Evolutionary conservation across 2,888 invertebrate species (phyloP), one percentile per base, ranked within the genome.

Genomic region (Heliconius ethilla): DNA sequence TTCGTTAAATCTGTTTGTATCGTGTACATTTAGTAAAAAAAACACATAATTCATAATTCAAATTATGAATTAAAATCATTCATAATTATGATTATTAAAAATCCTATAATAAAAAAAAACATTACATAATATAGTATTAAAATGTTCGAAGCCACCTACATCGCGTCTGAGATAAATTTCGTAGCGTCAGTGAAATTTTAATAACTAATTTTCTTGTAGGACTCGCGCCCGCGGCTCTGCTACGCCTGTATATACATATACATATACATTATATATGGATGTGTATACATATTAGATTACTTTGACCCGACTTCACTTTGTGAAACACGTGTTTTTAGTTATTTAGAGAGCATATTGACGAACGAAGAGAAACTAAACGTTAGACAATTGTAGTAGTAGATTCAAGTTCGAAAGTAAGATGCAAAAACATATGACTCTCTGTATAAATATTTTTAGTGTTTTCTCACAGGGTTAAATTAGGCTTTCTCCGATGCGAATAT

Each of bases 131-230:
- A 76, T 84, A 89, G 84, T 86, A 89, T 83, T 89, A 91, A 91
- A 78, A 81, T 45, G 0, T 1, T 0, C 62, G 55, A n/a, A 4
- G 78, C 87, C 81, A n/a, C 51, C 76, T 87, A 85, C 79, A 86
- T 80, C 86, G 85, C 89, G 89, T 87, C 84, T 85, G 90, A 94
- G 93, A 94, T 94, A 94, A 94, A 94, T 94, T 94, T 94, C 86
- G 90, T 87, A 94, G 93, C 94, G 92, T 93, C 94, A 92, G 94
- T 94, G 94, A 94, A 94, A 94, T 94, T 94, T 94, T 94, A 94
- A 94, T 94, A 94, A 94, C 93, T 94, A 94, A 94, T 94, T 94
- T 94, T 94, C 93, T 94, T 94, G 94, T 92, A 93, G 92, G 90
- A 91, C 88, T 85, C 86, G 83, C 84, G 86, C 86, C 84, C 85